Percentiles rank a stretch among this genome's conserved stretches.
Conservation (phyloP, 2,113 vertebrate species). For the Patagioenas fasciata region DNA sequence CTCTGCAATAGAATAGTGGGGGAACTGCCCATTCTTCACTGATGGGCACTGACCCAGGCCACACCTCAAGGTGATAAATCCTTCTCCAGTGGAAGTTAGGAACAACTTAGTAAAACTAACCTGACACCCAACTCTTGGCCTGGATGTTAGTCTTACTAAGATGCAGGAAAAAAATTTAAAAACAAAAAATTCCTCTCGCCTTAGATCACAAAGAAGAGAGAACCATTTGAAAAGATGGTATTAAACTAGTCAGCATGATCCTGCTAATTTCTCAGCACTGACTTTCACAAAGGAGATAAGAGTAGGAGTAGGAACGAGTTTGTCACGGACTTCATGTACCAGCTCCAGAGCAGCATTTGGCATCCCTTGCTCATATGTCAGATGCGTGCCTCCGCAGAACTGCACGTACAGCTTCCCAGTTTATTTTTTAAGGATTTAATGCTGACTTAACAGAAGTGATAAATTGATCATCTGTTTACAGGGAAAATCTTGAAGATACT, state of each 20-base stretch:
- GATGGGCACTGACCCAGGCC: background rate
- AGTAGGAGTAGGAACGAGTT: conserved; percentile 26
- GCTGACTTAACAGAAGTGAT: background rate
- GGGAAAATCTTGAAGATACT: background rate
- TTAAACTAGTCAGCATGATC: background rate
- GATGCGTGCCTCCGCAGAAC: background rate
- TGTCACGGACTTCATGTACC: background rate
- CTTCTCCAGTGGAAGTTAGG: background rate
- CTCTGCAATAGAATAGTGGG: background rate
- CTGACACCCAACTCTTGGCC: background rate
- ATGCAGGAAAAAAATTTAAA: background rate
- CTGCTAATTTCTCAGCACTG: background rate
- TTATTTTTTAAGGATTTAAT: background rate
- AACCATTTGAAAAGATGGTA: background rate
- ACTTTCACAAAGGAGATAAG: background rate
- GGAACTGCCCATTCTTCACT: background rate
- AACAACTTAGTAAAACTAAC: background rate
- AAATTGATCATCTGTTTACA: background rate
- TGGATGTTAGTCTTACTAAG: background rate
- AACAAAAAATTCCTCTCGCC: background rate
- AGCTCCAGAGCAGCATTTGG: background rate
- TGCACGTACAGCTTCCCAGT: background rate
- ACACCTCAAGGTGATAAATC: background rate
- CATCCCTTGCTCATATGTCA: conserved; percentile 17
- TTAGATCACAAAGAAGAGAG: background rate